These are phyloP conservation scores for Apoda limacodes DNA, from an alignment of 2,888 invertebrate genomes.

Conservation along the genomic window DNA sequence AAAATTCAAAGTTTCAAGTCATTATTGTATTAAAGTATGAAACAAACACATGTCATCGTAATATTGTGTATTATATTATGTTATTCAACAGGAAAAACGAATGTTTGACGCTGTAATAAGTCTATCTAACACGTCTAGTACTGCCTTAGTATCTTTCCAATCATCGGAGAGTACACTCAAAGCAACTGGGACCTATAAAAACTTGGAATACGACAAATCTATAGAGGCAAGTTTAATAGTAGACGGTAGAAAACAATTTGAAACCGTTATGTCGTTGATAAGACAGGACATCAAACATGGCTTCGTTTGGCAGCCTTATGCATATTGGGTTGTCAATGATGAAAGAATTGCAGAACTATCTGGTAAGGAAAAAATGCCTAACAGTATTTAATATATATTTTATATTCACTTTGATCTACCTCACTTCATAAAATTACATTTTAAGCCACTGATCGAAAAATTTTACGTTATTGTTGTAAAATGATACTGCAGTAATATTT, in stretches of 20 bases:
- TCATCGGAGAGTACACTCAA: conserved; percentile 75
- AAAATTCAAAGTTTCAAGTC: too few relatives aligned
- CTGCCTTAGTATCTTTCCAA: conserved; percentile 70
- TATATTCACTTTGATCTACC: too few relatives aligned
- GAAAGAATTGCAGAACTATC: conserved; percentile 77
- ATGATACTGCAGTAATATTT: too few relatives aligned
- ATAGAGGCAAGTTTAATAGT: conserved; percentile 78
- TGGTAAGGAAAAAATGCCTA: too few relatives aligned
- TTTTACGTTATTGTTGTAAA: too few relatives aligned
- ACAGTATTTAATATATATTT: too few relatives aligned
- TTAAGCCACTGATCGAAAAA: too few relatives aligned
- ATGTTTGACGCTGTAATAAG: conserved; percentile 53
- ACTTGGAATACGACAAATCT: conserved; percentile 75
- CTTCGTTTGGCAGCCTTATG: conserved; percentile 75
- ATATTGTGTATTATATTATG: too few relatives aligned
- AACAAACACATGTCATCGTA: too few relatives aligned
- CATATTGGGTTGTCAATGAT: conserved; percentile 79
- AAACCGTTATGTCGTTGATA: conserved; percentile 72
- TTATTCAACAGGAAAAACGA: conserved; percentile 47
- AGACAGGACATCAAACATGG: conserved; percentile 73
- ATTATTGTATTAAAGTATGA: too few relatives aligned
- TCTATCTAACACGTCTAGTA: conserved; percentile 47
- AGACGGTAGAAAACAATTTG: conserved; percentile 78
- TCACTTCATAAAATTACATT: too few relatives aligned
- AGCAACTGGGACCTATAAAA: conserved; percentile 79